A percentile compares a stretch with the other conserved stretches of the same genome.
These are phyloP conservation scores for Prunella fulvescens DNA, from an alignment of 2,113 vertebrate species.

Conservation along the genomic window DNA sequence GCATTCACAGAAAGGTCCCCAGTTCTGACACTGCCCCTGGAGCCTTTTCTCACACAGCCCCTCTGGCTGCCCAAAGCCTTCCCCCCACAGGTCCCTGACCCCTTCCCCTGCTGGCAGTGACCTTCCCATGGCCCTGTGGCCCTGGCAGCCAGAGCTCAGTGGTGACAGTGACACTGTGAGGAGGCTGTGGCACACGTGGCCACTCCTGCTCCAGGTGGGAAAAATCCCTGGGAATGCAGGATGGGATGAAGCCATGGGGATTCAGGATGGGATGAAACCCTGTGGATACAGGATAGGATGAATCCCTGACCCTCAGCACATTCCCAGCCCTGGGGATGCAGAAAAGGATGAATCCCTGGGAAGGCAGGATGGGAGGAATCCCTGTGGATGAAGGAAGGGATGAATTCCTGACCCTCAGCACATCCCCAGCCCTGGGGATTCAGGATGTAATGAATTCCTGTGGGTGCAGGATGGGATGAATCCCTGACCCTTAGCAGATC, in stretches of 20 bases:
- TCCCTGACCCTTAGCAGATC: too few relatives aligned
- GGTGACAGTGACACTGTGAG: not conserved
- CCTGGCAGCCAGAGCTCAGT: accelerated
- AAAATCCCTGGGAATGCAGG: accelerated
- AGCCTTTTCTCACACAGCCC: not conserved
- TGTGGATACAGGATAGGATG: not conserved
- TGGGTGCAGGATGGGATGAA: accelerated
- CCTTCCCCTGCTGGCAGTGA: not conserved
- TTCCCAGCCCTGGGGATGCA: not conserved
- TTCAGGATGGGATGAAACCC: not conserved
- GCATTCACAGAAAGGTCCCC: not conserved
- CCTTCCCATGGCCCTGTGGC: not conserved
- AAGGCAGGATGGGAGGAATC: accelerated
- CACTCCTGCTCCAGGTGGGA: not conserved
- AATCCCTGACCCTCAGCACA: not conserved
- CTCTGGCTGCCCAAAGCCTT: not conserved
- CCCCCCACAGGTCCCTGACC: not conserved
- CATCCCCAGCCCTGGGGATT: not conserved
- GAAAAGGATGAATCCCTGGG: accelerated
- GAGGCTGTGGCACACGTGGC: not conserved
- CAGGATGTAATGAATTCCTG: not conserved
- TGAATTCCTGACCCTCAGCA: not conserved
- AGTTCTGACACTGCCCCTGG: accelerated
- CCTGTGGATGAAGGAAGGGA: too few relatives aligned
- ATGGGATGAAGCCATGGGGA: accelerated